A percentile compares a stretch with the other conserved stretches of the same genome.
Conservation (phyloP, 2,888 invertebrate genomes). For the Hirtodrosophila alboralis region DNA sequence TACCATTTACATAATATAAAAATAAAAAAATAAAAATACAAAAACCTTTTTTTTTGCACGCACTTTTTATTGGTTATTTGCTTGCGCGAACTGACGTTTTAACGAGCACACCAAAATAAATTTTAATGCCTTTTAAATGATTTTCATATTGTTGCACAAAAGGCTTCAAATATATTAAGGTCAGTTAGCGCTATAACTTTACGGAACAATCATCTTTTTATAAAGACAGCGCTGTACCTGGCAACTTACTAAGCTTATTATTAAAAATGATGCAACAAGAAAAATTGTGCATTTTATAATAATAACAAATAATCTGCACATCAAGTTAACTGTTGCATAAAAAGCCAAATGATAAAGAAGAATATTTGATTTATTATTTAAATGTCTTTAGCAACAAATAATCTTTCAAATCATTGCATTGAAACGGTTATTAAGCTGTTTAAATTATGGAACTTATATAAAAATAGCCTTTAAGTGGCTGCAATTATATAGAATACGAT, state of each 20-base stretch:
- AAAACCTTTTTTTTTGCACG: slow-evolving; percentile 42
- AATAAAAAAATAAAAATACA: too few species aligned
- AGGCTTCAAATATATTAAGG: slow-evolving; percentile 56
- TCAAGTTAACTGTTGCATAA: too few species aligned
- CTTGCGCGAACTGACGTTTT: slow-evolving; percentile 61
- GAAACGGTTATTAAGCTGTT: too few species aligned
- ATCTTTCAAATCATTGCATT: too few species aligned
- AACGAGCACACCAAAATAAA: slow-evolving; percentile 74
- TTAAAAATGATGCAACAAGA: slow-evolving; percentile 4
- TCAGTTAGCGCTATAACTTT: too few species aligned
- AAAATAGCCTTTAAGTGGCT: too few species aligned
- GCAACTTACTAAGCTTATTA: background rate
- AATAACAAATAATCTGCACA: background rate
- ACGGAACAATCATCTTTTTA: slow-evolving; percentile 23
- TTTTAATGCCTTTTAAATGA: slow-evolving; percentile 76
- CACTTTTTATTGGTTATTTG: slow-evolving; percentile 71
- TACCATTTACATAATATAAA: slow-evolving; percentile 68
- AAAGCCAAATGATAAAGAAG: too few species aligned
- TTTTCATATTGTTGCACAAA: slow-evolving; percentile 49
- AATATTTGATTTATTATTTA: too few species aligned
- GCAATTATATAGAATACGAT: too few species aligned
- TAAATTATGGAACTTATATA: too few species aligned
- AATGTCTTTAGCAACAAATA: too few species aligned
- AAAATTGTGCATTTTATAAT: background rate
- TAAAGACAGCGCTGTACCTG: slow-evolving; percentile 46